phyloP scores from a whole-genome alignment of 2,113 vertebrate species.

The Chiloscyllium plagiosum region DNA sequence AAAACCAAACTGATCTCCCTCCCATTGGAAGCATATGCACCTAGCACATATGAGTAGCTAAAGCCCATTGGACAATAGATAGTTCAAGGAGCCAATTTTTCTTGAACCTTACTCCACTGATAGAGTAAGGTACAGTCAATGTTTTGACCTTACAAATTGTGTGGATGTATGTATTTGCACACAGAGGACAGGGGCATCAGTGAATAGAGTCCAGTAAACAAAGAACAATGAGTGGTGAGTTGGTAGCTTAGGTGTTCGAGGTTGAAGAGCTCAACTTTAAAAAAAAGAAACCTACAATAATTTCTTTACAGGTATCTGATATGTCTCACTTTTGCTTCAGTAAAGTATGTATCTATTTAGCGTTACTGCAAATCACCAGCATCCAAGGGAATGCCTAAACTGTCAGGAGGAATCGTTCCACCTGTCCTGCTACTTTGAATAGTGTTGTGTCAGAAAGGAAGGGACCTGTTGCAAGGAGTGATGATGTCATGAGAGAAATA shows the following conservation, averaged over 20 bases:
- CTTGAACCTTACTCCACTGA: not conserved
- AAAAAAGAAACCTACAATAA: not conserved
- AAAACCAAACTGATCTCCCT: not conserved
- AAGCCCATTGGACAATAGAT: not conserved
- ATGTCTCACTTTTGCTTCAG: not conserved
- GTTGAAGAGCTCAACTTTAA: not conserved
- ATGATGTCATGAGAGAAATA: not conserved
- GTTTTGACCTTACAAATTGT: not conserved
- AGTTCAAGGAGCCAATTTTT: not conserved
- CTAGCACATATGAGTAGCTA: not conserved
- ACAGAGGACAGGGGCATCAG: not conserved
- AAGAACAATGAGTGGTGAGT: too few relatives aligned
- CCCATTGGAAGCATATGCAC: not conserved
- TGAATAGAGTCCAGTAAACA: not conserved
- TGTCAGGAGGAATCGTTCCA: not conserved
- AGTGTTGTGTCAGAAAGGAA: not conserved
- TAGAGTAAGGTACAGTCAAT: not conserved
- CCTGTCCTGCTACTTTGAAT: not conserved
- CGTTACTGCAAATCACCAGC: not conserved
- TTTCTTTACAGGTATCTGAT: not conserved
- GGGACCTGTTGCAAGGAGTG: not conserved
- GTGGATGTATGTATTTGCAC: not conserved
- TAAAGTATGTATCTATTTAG: not conserved
- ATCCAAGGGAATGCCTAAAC: not conserved
- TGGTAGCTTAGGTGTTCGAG: not conserved